Evolutionary conservation across 2,888 invertebrate species (phyloP).

Genomic region (Amblyjoppa fuscipennis): DNA sequence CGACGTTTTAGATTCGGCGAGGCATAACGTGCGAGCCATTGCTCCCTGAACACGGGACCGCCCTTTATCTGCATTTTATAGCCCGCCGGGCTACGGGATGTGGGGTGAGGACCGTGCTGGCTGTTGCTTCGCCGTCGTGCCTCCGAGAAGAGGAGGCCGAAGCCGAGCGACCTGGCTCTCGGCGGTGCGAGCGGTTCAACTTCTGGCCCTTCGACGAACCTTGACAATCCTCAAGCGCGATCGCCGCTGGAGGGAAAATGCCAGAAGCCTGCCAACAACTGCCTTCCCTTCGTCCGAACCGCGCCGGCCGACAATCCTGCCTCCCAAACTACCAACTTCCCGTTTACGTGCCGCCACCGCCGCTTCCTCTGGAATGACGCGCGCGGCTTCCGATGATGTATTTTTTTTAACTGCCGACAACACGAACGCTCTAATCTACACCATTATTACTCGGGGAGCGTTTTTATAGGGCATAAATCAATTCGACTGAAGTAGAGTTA

Average conservation of each 20-base stretch:
- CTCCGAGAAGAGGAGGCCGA: conserved; percentile 40
- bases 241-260: background rate
- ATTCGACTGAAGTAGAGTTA: conserved; percentile 71
- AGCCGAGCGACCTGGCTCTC: conserved; percentile 3
- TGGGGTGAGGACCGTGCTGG: conserved; percentile 47
- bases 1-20: conserved; percentile 65
- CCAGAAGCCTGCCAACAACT: background rate
- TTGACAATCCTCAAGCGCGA: background rate
- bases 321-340: conserved; percentile 29
- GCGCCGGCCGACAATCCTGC: background rate
- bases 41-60: conserved; percentile 74
- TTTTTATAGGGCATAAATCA: conserved; percentile 80
- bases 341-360: conserved; percentile 11
- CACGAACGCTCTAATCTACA: conserved; percentile 79
- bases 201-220: background rate
- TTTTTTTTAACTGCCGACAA: conserved; percentile 80
- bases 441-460: conserved; percentile 76
- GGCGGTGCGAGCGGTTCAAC: background rate
- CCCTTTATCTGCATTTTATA: conserved; percentile 79
- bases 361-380: conserved; percentile 12
- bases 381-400: conserved; percentile 71
- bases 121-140: conserved; percentile 34
- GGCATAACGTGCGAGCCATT: conserved; percentile 70
- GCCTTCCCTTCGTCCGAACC: background rate
- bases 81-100: conserved; percentile 64